Conservation (phyloP, 2,888 invertebrate genomes). For the Tetramorium bicarinatum region DNA sequence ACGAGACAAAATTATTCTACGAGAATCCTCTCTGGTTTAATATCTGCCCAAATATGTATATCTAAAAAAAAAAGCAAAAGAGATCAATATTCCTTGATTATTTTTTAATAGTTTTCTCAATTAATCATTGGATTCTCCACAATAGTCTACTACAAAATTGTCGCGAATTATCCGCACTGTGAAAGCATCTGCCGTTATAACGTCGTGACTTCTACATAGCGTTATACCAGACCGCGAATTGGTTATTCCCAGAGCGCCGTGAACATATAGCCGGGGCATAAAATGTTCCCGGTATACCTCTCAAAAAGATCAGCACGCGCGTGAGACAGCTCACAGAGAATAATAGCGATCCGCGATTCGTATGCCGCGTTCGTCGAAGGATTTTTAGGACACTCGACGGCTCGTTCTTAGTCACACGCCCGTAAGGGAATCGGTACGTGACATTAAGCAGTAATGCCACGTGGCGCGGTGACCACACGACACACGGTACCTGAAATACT, state of each 20-base stretch:
- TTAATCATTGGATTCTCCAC: neutral
- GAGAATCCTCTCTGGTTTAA: neutral
- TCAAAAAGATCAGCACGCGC: slow-evolving; percentile 24
- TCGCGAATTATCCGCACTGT: neutral
- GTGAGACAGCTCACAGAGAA: slow-evolving; percentile 63
- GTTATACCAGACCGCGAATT: neutral
- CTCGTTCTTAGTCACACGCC: slow-evolving; percentile 74
- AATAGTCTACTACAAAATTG: neutral
- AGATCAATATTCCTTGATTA: neutral
- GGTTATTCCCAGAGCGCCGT: slow-evolving; percentile 16
- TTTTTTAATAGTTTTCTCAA: neutral
- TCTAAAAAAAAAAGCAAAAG: neutral
- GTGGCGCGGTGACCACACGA: slow-evolving; percentile 66
- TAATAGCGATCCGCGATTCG: slow-evolving; percentile 70
- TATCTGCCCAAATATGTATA: neutral
- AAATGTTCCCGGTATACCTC: slow-evolving; percentile 38
- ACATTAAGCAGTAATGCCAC: slow-evolving; percentile 77
- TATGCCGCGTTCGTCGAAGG: slow-evolving; percentile 68
- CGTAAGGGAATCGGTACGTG: slow-evolving; percentile 77
- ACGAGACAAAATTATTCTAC: neutral
- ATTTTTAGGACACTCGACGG: slow-evolving; percentile 73
- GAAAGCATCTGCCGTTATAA: neutral
- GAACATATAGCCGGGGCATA: slow-evolving; percentile 16
- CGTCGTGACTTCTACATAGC: neutral
- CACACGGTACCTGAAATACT: slow-evolving; percentile 72